Conservation (phyloP, 1,140 invertebrate genomes). For the Philotrypesis tridentata region DNA sequence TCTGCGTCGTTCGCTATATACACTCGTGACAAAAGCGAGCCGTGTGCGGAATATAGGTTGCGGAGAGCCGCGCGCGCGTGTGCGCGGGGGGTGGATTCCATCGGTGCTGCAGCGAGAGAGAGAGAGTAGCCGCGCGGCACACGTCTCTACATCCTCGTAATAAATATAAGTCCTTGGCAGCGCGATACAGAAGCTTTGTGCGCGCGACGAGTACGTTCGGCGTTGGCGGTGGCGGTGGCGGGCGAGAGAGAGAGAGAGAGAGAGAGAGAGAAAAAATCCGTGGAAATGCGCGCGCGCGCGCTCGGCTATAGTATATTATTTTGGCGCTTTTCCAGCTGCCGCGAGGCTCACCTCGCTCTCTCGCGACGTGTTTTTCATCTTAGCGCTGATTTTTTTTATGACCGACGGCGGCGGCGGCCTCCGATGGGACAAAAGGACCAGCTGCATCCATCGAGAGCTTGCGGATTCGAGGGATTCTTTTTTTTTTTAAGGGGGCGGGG, state of each 20-base stretch:
- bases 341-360: conserved; percentile 63
- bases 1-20: neutral
- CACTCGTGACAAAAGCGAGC: neutral
- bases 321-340: conserved; percentile 64
- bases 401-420: conserved; percentile 20
- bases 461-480: neutral
- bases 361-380: conserved; percentile 60
- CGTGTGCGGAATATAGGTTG: neutral
- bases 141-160: conserved; percentile 27
- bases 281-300: conserved; percentile 10
- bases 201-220: neutral
- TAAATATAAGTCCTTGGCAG: conserved; percentile 48
- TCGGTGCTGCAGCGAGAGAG: neutral
- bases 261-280: neutral
- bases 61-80: too few relatives aligned
- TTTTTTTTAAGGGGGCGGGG: conserved; percentile 7
- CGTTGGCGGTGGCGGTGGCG: too few relatives aligned
- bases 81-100: neutral
- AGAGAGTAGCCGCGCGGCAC: neutral
- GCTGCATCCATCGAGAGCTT: neutral
- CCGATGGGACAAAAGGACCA: conserved; percentile 53
- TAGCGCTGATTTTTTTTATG: conserved; percentile 55
- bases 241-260: neutral
- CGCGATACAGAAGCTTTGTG: conserved; percentile 38
- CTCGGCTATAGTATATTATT: conserved; percentile 65